Base-by-base conservation (phyloP, 1,140 invertebrate genomes). In the Triops longicaudatus region DNA sequence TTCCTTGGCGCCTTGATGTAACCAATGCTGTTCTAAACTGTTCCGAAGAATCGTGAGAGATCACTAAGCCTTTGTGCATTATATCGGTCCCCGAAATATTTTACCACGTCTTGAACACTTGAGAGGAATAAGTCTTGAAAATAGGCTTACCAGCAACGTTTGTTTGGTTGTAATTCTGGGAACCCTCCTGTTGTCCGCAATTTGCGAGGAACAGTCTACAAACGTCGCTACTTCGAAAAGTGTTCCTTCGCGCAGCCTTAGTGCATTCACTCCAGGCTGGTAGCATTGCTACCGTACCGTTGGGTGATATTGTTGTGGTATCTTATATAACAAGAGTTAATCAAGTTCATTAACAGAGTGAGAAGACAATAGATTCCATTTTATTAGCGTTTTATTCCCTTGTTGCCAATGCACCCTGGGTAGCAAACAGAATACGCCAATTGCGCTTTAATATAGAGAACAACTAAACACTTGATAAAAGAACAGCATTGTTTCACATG, bases 361-460 rank as follows among this genome's bases (percentile, higher is more conserved):
- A 37, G 31, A 37, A 63, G n/a, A 63, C 17, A 17, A 22, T 6
- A n/a, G 6, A n/a, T 63, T 63, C 50, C 50, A 63, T 63, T 37
- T 22, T 14, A 63, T 14, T 63, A 63, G 50, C 50, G 14, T 63
- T 63, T 63, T n/a, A n/a, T 63, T 63, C 50, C 50, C 50, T 63
- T 63, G 50, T 63, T 63, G 50, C 50, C 50, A 14, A 14, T 63
- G 50, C 50, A 63, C 50, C 44, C n/a, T 63, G 50, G 50, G 50
- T 22, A 63, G 50, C 50, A 63, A 63, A 63, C 50, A 63, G 14
- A 63, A 63, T 14, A 63, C 50, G 50, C 50, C 14, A 22, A 63
- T 63, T 63, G 22, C 50, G 50, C 50, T 12, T 63, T 63, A n/a
- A 9, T 63, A 63, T 14, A 63, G 22, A 22, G 22, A n/a, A 63